A percentile compares a stretch with the other conserved stretches of the same genome.
Evolutionary conservation across 2,113 vertebrate genomes (phyloP).

Genomic region (Tichodroma muraria): DNA sequence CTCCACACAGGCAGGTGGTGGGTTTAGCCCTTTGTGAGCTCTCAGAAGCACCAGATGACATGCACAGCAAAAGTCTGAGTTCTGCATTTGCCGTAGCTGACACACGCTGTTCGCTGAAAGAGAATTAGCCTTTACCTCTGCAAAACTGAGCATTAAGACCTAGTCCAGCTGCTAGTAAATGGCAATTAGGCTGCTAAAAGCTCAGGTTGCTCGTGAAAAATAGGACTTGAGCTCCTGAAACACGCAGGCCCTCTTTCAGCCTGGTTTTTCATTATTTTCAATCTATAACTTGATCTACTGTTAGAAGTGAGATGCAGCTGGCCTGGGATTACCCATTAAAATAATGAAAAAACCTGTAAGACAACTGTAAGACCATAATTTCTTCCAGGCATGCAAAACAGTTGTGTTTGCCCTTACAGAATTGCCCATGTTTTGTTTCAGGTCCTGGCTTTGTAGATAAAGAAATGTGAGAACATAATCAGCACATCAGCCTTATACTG

Average conservation of each 20-base stretch:
- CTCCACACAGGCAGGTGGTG: neutral
- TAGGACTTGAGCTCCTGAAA: neutral
- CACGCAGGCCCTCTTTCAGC: neutral
- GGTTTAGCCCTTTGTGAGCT: neutral
- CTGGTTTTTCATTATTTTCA: neutral
- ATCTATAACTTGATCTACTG: neutral
- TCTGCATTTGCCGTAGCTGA: neutral
- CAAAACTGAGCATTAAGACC: neutral
- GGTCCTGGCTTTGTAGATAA: neutral
- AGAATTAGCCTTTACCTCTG: neutral
- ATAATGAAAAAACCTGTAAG: neutral
- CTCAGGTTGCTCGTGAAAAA: neutral
- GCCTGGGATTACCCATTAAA: neutral
- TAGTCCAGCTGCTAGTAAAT: neutral
- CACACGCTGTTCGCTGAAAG: neutral
- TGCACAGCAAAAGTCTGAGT: neutral
- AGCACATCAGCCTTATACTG: neutral
- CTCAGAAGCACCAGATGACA: neutral
- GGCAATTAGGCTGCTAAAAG: neutral
- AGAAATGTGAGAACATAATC: neutral
- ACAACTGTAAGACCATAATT: neutral
- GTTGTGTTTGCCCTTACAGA: accelerated
- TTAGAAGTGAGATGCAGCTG: neutral
- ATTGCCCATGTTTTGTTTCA: neutral
- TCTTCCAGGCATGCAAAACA: neutral